Evolutionary conservation across 1,140 invertebrate genomes (phyloP).

Genomic region (Drosophila rufa): DNA sequence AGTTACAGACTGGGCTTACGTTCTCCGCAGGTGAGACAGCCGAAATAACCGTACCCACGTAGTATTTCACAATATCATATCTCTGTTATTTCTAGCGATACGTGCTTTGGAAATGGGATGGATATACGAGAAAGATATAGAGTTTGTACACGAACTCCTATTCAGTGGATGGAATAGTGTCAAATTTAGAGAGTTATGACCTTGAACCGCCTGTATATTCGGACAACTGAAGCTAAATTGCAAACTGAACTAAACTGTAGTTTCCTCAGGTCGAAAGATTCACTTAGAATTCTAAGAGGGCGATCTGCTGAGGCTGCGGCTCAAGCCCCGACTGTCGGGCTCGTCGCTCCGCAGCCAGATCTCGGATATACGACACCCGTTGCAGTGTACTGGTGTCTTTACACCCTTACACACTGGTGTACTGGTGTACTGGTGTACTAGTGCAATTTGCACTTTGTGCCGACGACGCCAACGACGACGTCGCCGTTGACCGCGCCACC

Average conservation of each 20-base stretch:
- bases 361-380: slow-evolving; percentile 30
- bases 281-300: no score
- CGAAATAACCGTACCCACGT: neutral
- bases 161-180: no score
- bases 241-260: no score
- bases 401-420: neutral
- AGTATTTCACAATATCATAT: neutral
- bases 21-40: neutral
- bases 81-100: neutral
- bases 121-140: neutral
- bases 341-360: slow-evolving; percentile 7
- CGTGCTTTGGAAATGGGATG: neutral
- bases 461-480: slow-evolving; percentile 7
- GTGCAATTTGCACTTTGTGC: slow-evolving; percentile 46
- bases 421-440: neutral
- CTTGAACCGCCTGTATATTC: no score
- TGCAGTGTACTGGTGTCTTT: neutral
- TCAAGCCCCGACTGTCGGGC: neutral
- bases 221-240: no score
- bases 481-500: slow-evolving; percentile 25
- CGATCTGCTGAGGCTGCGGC: slow-evolving; percentile 6
- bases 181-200: no score
- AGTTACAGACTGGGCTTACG: neutral
- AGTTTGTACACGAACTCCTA: no score
- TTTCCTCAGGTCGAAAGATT: no score